A percentile compares a stretch with the other conserved stretches of the same genome.
phyloP scores from a whole-genome alignment of 2,113 vertebrate genomes.

The Gasterosteus nipponicus region DNA sequence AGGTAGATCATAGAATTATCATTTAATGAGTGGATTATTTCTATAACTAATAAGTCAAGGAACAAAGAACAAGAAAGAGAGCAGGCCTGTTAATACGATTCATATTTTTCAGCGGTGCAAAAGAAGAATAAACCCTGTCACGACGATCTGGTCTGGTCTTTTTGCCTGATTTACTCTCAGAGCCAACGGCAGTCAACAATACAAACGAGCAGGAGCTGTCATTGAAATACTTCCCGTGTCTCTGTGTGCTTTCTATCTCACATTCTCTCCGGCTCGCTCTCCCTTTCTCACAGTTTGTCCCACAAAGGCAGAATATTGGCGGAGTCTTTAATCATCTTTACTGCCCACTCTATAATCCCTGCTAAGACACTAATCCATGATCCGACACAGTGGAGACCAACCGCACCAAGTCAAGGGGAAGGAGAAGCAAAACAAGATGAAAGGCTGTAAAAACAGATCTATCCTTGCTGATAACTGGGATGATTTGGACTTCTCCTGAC shows the following conservation, averaged over 20 bases:
- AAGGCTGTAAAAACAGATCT: not conserved
- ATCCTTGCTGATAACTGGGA: slow-evolving; percentile 18
- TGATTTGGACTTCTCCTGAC: not conserved
- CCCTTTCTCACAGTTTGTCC: slow-evolving; percentile 48
- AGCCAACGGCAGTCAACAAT: slow-evolving; percentile 31
- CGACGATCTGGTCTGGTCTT: not conserved
- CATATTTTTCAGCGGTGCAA: not conserved
- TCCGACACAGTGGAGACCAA: slow-evolving; percentile 57
- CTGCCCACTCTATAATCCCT: slow-evolving; percentile 74
- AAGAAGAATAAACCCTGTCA: not conserved
- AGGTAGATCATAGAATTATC: not conserved
- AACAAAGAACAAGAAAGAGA: not conserved
- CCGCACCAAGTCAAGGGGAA: slow-evolving; percentile 27
- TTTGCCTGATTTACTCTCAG: slow-evolving; percentile 34
- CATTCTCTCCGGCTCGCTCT: slow-evolving; percentile 23
- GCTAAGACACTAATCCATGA: slow-evolving; percentile 72
- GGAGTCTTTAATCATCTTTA: slow-evolving; percentile 77
- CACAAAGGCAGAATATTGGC: slow-evolving; percentile 62
- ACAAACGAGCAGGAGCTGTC: slow-evolving; percentile 30
- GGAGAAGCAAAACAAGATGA: slow-evolving; percentile 15
- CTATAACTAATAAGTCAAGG: not conserved
- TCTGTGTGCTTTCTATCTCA: slow-evolving; percentile 33
- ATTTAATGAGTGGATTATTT: not conserved
- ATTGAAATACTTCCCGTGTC: slow-evolving; percentile 43
- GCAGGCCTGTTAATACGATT: not conserved